Conservation (phyloP, 2,888 invertebrate species). For the Chaetogeoica ovagalla region DNA sequence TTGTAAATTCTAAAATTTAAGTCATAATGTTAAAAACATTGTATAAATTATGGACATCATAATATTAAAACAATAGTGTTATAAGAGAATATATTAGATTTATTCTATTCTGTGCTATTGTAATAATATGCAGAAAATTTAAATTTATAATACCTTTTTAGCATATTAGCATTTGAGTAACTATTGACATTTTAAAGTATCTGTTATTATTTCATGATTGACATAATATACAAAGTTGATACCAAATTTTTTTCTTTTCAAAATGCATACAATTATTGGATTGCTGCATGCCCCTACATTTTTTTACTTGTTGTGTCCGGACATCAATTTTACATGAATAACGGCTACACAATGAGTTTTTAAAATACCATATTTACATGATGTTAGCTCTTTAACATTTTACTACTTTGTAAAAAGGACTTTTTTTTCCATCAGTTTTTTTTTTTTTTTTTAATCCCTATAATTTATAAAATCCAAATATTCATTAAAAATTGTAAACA, state of each 20-base stretch:
- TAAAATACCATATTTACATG: conserved; percentile 57
- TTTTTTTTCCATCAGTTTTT: conserved; percentile 2
- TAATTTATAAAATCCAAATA: conserved; percentile 4
- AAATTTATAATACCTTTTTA: conserved; percentile 20
- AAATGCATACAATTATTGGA: conserved; percentile 94
- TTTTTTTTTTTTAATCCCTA: background rate
- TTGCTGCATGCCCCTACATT: conserved; percentile 88
- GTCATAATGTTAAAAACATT: no score
- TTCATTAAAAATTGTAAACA: conserved; percentile 24
- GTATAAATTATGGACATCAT: no score
- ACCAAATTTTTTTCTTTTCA: conserved; percentile 61
- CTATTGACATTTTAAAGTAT: background rate
- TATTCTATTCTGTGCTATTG: background rate
- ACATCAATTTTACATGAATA: conserved; percentile 89
- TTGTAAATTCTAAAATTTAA: no score
- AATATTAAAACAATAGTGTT: background rate
- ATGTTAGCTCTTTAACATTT: background rate
- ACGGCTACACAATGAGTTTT: conserved; percentile 70
- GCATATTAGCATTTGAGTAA: background rate
- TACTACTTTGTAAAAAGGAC: conserved; percentile 8
- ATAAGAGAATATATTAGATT: background rate
- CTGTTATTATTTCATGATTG: background rate
- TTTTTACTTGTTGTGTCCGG: conserved; percentile 82
- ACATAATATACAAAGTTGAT: background rate
- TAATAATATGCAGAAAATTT: conserved; percentile 12